A percentile compares a stretch with the other conserved stretches of the same genome.
phyloP scores from a whole-genome alignment of 1,140 invertebrate genomes.

The Camponotus pennsylvanicus region DNA sequence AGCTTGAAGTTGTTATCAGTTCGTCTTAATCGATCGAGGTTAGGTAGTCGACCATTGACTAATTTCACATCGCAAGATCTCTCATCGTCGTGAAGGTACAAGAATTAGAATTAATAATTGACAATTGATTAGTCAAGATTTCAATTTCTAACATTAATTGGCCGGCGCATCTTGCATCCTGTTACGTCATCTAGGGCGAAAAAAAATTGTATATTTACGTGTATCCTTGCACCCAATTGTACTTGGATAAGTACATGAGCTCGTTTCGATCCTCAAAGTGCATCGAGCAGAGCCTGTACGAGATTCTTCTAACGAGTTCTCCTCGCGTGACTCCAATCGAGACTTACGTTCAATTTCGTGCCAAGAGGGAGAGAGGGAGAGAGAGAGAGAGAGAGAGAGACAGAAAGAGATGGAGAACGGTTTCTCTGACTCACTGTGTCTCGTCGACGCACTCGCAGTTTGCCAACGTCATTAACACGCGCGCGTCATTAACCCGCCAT shows the following conservation, averaged over 20 bases:
- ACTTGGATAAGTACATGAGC: neutral
- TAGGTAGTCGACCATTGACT: too few species aligned
- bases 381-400: neutral
- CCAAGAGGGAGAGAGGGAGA: neutral
- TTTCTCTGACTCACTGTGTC: constrained; percentile 49
- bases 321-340: constrained; percentile 33
- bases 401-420: neutral
- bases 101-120: too few species aligned
- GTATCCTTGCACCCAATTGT: neutral
- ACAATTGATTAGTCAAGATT: too few species aligned
- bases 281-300: neutral
- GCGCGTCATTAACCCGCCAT: constrained; percentile 13
- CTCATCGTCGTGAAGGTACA: too few species aligned
- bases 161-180: too few species aligned
- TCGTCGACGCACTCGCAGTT: constrained; percentile 31
- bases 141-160: too few species aligned
- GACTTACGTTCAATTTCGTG: constrained; percentile 37
- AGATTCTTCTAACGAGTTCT: constrained; percentile 4
- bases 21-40: too few species aligned
- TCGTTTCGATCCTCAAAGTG: neutral
- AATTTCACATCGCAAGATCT: too few species aligned
- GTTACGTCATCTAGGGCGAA: too few species aligned
- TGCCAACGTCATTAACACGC: constrained; percentile 44
- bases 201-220: too few species aligned
- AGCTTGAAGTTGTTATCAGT: too few species aligned